These are phyloP conservation scores for Pecten maximus DNA, from an alignment of 2,888 invertebrate genomes.

Conservation along the genomic window DNA sequence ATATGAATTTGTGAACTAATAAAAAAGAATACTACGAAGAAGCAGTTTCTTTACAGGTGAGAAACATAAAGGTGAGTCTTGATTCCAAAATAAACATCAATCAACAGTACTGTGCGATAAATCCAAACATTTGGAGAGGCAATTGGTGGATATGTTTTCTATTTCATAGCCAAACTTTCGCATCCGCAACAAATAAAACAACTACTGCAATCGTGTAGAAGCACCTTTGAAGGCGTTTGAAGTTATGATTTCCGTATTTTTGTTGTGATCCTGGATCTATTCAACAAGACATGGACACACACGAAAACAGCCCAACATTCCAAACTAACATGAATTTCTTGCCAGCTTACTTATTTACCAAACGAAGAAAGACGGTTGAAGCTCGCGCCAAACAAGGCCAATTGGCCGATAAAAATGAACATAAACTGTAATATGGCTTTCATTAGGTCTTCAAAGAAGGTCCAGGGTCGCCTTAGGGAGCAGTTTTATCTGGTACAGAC, in stretches of 20 bases:
- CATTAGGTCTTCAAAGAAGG: constrained; percentile 24
- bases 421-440: constrained; percentile 10
- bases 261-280: background rate
- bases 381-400: constrained; percentile 10
- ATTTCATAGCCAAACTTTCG: background rate
- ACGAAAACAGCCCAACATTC: background rate
- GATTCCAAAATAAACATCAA: background rate
- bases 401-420: background rate
- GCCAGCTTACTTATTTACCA: background rate
- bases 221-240: background rate
- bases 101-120: background rate
- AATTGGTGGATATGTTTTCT: background rate
- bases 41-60: background rate
- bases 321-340: background rate
- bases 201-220: background rate
- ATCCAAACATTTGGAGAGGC: background rate
- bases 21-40: background rate
- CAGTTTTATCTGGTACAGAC: background rate
- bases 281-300: background rate
- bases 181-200: background rate
- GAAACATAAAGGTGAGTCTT: background rate
- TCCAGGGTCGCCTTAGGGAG: background rate
- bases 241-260: background rate
- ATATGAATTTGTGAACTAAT: too few species aligned
- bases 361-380: background rate